Conservation (phyloP, 2,797 vertebrate species). For the Heteromormyrus szaboi region DNA sequence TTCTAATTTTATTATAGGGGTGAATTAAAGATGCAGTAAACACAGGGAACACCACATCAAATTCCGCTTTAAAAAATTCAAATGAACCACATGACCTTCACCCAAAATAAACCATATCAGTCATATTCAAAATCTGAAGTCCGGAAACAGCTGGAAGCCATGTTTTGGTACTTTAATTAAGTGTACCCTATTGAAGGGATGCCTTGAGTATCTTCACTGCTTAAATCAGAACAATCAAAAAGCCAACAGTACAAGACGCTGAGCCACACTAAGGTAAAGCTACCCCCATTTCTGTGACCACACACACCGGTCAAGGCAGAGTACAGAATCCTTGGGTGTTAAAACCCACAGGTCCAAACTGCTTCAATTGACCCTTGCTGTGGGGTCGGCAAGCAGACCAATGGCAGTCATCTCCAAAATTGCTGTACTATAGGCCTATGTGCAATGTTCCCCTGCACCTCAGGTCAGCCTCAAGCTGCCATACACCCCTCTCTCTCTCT, state of each 20-base stretch:
- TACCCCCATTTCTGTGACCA: not conserved
- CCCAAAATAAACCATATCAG: not conserved
- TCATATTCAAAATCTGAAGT: not conserved
- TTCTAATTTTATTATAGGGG: not conserved
- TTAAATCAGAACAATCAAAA: not conserved
- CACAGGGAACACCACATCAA: not conserved
- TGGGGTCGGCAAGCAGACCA: not conserved
- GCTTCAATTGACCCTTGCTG: not conserved
- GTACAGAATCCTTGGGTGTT: not conserved
- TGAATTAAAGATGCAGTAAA: not conserved
- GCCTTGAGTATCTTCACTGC: not conserved
- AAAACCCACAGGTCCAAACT: not conserved
- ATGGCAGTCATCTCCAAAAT: not conserved
- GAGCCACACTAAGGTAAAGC: not conserved
- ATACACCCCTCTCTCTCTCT: not conserved
- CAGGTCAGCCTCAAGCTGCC: not conserved
- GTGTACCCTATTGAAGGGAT: not conserved
- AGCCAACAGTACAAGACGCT: not conserved
- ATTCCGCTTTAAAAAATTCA: not conserved
- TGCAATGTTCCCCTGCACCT: not conserved
- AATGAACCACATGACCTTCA: not conserved
- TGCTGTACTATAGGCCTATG: not conserved
- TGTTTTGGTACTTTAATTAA: not conserved
- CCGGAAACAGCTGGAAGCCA: not conserved
- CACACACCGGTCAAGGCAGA: not conserved